Conservation (phyloP, 2,113 vertebrate genomes). For the Progne subis region DNA sequence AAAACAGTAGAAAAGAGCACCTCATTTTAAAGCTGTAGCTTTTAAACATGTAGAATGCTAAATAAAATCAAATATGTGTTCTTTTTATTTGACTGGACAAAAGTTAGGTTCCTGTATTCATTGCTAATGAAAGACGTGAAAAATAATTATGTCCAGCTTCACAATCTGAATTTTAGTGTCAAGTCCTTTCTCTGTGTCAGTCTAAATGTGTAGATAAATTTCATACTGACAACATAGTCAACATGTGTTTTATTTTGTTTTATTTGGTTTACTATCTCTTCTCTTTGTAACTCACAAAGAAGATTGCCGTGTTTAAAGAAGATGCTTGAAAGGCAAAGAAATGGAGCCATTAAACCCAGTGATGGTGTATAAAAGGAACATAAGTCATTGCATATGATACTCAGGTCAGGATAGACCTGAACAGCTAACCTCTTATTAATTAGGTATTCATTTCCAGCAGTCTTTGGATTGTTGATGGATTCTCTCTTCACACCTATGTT, state of each 20-base stretch:
- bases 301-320: background rate
- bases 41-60: background rate
- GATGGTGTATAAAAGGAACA: background rate
- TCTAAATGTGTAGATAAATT: background rate
- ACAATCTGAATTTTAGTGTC: background rate
- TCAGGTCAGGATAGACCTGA: background rate
- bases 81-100: background rate
- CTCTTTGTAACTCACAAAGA: background rate
- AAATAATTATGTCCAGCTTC: background rate
- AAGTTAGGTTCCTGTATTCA: background rate
- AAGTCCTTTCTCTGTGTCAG: background rate
- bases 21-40: background rate
- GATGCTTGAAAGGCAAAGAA: background rate
- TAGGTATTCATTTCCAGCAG: background rate
- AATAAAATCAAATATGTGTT: background rate
- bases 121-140: background rate
- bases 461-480: background rate
- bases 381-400: background rate
- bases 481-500: background rate
- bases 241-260: background rate
- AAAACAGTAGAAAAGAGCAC: background rate
- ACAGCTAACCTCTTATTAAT: background rate
- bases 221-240: background rate
- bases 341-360: rapidly evolving
- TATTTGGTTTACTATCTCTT: background rate